These are phyloP conservation scores for Drosophila nr. perissopoda DNA, from an alignment of 2,888 invertebrate genomes.

Conservation along the genomic window DNA sequence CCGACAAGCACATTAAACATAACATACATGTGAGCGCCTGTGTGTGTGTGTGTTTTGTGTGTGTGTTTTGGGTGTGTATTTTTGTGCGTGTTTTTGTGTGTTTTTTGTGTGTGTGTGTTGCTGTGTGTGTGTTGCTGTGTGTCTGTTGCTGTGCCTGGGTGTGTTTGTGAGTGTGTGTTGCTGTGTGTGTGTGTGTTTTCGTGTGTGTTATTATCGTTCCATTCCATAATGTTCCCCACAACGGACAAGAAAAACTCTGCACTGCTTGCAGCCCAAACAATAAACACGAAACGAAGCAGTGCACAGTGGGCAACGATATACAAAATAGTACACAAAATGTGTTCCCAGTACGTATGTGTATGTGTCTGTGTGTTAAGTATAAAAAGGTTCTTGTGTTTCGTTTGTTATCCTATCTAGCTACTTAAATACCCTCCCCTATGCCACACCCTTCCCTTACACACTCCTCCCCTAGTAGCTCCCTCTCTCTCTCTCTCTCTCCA, in stretches of 20 bases:
- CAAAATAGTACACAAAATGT: constrained; percentile 4
- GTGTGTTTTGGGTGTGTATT: not conserved
- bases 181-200: not conserved
- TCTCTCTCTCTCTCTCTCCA: not conserved
- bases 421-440: constrained; percentile 10
- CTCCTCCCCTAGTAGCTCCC: not conserved
- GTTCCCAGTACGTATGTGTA: not conserved
- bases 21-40: constrained; percentile 2
- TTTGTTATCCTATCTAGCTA: constrained; percentile 31
- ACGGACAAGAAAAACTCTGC: constrained; percentile 3
- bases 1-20: constrained; percentile 20
- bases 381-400: not conserved
- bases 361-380: not conserved
- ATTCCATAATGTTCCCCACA: not conserved
- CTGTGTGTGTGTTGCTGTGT: not conserved
- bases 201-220: not conserved
- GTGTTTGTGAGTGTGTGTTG: too few species aligned
- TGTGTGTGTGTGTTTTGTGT: not conserved
- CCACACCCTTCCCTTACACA: not conserved
- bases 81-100: not conserved
- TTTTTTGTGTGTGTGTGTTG: not conserved
- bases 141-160: not conserved
- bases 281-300: constrained; percentile 21
- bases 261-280: constrained; percentile 19
- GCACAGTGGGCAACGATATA: constrained; percentile 10